Evolutionary conservation across 2,797 vertebrate genomes (phyloP), one percentile per base, ranked within the genome.

Genomic region (Dendrocincla tyrannina): DNA sequence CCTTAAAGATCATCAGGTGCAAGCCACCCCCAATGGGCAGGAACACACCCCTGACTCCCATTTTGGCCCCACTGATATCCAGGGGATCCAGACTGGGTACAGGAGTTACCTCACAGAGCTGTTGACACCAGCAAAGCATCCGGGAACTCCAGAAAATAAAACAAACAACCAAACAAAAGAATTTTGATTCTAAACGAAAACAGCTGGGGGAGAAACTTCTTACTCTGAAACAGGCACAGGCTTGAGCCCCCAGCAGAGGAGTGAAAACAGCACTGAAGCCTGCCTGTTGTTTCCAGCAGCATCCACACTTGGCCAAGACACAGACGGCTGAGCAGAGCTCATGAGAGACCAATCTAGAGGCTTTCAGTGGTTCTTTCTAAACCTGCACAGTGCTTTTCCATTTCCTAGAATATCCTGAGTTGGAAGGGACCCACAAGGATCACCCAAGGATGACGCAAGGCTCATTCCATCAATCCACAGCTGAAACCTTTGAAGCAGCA

Each of bases 31-130:
- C 60, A 32, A 5, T 0, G 22, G 10, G 5, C 17, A 52, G 72
- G 4, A 32, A 13, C 78, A 46, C 30, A 22, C 3, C 25, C 0
- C 56, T 7, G 5, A 44, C 25, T 4, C 5, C 0, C 5, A 4
- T 16, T 24, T 17, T 12, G 59, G 33, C 10, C 82, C 41, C 30
- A 23, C 9, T 7, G 20, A 27, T 5, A 17, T 3, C 4, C 9
- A 1, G 25, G 11, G 22, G 17, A 59, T 30, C 28, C 4, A 30
- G 20, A 42, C 32, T n/a, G 64, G 37, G 49, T 56, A 46, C 2
- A 39, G 19, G 15, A 79, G 23, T 17, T 33, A 32, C 49, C 2
- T 49, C 3, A 60, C 37, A 35, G 33, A 0, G 8, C 63, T 64
- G 35, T 13, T 2, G 0, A 27, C 3, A 14, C 33, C 11, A 11